Base-by-base conservation (phyloP, 2,888 invertebrate genomes). In the Agonopterix alstromeriana region DNA sequence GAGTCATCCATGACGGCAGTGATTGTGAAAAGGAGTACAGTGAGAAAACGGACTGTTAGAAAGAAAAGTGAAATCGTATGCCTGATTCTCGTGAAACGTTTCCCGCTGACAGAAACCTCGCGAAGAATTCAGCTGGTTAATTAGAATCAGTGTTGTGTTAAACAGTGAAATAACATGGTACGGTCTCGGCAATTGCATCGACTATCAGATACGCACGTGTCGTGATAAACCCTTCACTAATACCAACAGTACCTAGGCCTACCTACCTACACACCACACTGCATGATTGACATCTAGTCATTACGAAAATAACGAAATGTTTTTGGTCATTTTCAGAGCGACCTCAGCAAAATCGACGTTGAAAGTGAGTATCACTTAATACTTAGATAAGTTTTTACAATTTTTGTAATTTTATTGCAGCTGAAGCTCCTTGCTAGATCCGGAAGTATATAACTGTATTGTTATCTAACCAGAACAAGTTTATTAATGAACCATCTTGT, bases 301-400 rank as follows among this genome's bases (percentile, higher is more conserved):
- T 65, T 17, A 73, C 74, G 73, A 74, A 72, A 59, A 12, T 88
- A 88, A 85, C 74, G 71, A 74, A 77, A 77, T 82, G 51, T 82
- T 82, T 88, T 87, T 89, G 73, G 66, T 87, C 72, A 87, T 85
- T 92, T 92, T 76, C 92, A 95, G 95, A 94, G 94, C 89, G 94
- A 96, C 91, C 92, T 96, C 84, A 93, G 93, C 90, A 93, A 94
- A 90, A 94, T 93, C 91, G 96, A 96, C 87, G 85, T 96, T 86
- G 96, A 96, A 92, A 95, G 96, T 96, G 91, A 96, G 96, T 95
- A 90, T 61, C 38, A 9, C n/a, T n/a, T 10, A 27, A 27, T 27
- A 27, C 27, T 27, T 27, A 27, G 27, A 5, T 27, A 5, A 27
- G 14, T 14, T 14, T 14, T 5, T 27, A 5, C 5, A 27, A 27